These are phyloP conservation scores for Zosterops borbonicus DNA, from an alignment of 2,113 vertebrate species.

Conservation along the genomic window DNA sequence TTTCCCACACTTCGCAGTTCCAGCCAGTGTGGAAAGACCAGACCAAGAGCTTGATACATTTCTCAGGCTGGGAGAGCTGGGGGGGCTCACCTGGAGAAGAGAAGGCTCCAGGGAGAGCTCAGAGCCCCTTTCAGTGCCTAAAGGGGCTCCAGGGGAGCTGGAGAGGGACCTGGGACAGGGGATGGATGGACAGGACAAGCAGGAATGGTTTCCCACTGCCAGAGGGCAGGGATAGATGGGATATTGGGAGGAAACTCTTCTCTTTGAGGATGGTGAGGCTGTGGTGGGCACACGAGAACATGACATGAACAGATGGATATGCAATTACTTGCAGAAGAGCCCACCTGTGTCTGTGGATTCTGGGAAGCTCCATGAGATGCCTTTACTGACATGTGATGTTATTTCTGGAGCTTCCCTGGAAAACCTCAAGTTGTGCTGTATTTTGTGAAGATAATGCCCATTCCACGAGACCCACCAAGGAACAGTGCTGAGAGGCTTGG, in stretches of 20 bases:
- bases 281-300: not conserved
- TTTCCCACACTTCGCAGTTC: not conserved
- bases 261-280: not conserved
- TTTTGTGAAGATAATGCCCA: not conserved
- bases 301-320: not conserved
- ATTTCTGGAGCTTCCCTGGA: not conserved
- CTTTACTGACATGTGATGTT: not conserved
- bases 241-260: not conserved
- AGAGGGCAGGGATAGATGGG: not conserved
- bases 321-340: not conserved
- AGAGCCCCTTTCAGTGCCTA: accelerated
- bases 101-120: not conserved
- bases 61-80: not conserved
- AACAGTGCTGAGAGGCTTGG: not conserved
- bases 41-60: not conserved
- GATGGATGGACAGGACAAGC: not conserved
- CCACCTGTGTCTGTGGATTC: not conserved
- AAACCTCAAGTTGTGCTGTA: not conserved
- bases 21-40: not conserved
- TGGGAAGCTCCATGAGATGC: not conserved
- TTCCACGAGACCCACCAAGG: not conserved
- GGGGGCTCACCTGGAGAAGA: not conserved
- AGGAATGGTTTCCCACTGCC: not conserved
- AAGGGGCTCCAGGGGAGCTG: not conserved
- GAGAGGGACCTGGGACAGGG: not conserved